phyloP scores from a whole-genome alignment of 2,113 vertebrate species.

The Lepus timidus region DNA sequence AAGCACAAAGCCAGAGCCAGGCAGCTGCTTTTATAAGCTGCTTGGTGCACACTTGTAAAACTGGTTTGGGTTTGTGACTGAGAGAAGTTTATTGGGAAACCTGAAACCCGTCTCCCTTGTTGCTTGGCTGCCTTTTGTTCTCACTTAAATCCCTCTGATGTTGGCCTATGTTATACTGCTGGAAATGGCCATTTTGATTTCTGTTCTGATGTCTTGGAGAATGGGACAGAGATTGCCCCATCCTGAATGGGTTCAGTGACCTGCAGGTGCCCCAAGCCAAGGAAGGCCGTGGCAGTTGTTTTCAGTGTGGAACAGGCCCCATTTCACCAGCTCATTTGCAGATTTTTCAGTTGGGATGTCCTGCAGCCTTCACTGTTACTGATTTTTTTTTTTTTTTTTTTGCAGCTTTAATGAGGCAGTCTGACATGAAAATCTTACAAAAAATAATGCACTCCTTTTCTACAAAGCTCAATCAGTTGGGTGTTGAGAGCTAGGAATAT shows the following conservation, averaged over 20 bases:
- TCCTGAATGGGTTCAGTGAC: slow-evolving; percentile 39
- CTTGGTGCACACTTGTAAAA: slow-evolving; percentile 61
- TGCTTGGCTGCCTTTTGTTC: slow-evolving; percentile 9
- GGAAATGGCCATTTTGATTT: slow-evolving; percentile 56
- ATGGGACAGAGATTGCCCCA: background rate
- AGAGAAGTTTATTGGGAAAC: slow-evolving; percentile 54
- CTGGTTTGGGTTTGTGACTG: slow-evolving; percentile 50
- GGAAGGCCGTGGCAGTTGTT: background rate
- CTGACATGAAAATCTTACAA: slow-evolving; percentile 55
- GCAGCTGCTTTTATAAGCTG: slow-evolving; percentile 63
- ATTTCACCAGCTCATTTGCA: slow-evolving; percentile 45
- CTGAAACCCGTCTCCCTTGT: slow-evolving; percentile 54
- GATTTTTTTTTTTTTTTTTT: slow-evolving; percentile 34
- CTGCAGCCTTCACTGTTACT: slow-evolving; percentile 51
- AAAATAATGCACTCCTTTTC: slow-evolving; percentile 2
- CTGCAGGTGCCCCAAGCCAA: background rate
- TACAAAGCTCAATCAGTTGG: slow-evolving; percentile 38
- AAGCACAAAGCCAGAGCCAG: slow-evolving; percentile 35
- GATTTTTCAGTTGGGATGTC: background rate
- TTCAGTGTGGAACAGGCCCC: background rate
- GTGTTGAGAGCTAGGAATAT: slow-evolving; percentile 48
- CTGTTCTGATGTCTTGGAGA: slow-evolving; percentile 25
- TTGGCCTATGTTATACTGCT: slow-evolving; percentile 46
- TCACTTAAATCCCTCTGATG: slow-evolving; percentile 50
- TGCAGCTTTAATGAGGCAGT: slow-evolving; percentile 25